Conservation (phyloP, 2,888 invertebrate genomes). For the Choristoneura rosaceana region DNA sequence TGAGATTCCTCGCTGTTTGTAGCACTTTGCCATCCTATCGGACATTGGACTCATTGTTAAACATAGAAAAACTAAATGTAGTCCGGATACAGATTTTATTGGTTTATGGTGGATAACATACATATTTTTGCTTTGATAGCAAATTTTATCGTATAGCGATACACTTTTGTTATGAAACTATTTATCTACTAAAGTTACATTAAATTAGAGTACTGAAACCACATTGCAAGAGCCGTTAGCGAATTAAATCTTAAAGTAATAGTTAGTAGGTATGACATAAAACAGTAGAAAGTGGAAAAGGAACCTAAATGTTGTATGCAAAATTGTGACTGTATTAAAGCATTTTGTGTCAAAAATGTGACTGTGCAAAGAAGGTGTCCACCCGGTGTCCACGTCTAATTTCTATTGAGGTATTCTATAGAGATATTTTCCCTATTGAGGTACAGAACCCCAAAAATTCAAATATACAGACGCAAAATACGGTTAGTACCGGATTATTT, state of each 20-base stretch:
- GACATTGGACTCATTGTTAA: slow-evolving; percentile 61
- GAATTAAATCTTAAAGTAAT: background rate
- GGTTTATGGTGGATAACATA: background rate
- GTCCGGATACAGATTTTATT: slow-evolving; percentile 44
- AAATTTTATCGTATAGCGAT: background rate
- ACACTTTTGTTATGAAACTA: background rate
- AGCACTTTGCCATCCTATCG: slow-evolving; percentile 54
- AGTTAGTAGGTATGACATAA: too few species aligned
- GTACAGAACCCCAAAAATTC: too few species aligned
- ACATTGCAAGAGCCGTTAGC: background rate
- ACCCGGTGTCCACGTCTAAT: too few species aligned
- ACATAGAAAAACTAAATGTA: slow-evolving; percentile 60
- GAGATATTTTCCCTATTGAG: too few species aligned
- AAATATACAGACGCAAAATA: too few species aligned
- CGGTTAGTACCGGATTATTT: too few species aligned
- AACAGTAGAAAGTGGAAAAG: too few species aligned
- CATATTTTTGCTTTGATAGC: background rate
- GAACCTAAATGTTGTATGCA: too few species aligned
- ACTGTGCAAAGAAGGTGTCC: too few species aligned
- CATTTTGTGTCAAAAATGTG: too few species aligned
- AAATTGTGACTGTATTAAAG: too few species aligned
- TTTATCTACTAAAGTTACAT: background rate
- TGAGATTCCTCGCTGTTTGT: slow-evolving; percentile 69
- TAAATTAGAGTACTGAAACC: background rate
- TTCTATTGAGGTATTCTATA: too few species aligned